Conservation (phyloP, 1,140 invertebrate species). For the Pinna nobilis region DNA sequence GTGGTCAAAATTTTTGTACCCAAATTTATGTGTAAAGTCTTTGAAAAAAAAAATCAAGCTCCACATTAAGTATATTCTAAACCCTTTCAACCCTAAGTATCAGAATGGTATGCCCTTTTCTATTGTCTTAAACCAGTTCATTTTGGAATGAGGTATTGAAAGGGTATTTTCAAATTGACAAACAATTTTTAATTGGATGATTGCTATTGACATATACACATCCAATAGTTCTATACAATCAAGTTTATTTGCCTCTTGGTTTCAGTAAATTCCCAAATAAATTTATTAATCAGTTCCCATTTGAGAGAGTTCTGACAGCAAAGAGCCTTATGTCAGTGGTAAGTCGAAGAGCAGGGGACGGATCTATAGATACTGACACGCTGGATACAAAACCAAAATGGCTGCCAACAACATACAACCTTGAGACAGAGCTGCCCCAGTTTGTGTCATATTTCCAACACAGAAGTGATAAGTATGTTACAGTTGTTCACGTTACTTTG, state of each 20-base stretch:
- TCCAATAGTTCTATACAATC: background rate
- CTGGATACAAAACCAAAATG: slow-evolving; percentile 80
- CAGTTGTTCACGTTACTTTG: no score
- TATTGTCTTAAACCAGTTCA: no score
- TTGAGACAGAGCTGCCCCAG: slow-evolving; percentile 87
- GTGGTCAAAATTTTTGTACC: no score
- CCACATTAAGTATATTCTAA: no score
- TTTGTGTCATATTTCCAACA: slow-evolving; percentile 89
- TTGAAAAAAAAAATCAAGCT: no score
- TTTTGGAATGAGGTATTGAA: no score
- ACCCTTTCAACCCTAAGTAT: no score
- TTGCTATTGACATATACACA: no score
- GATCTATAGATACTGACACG: slow-evolving; percentile 39
- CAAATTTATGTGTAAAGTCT: no score
- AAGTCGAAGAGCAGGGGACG: slow-evolving; percentile 77
- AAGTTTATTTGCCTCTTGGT: background rate
- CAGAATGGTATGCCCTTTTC: no score
- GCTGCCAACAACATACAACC: slow-evolving; percentile 91
- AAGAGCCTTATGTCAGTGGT: slow-evolving; percentile 90
- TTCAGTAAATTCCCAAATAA: slow-evolving; percentile 14
- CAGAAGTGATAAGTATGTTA: slow-evolving; percentile 78
- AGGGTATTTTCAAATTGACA: no score
- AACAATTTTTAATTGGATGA: no score
- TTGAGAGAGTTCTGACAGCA: slow-evolving; percentile 90
- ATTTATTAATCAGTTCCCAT: slow-evolving; percentile 94